Evolutionary conservation across 2,113 vertebrate species (phyloP).

Genomic region (Hemichromis elongatus): DNA sequence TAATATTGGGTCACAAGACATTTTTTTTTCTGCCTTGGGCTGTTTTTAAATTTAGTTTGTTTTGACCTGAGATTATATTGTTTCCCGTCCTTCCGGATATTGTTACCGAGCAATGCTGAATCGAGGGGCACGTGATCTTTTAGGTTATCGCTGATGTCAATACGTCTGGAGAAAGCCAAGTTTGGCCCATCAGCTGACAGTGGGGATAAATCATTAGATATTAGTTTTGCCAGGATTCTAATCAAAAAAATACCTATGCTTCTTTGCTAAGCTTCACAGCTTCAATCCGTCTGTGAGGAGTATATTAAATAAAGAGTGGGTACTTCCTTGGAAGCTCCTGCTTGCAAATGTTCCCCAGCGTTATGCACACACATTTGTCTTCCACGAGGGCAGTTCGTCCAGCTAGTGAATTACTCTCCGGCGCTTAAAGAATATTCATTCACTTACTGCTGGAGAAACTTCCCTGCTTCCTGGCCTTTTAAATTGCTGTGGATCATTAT

Average conservation of each 20-base stretch:
- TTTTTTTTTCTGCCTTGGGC: not conserved
- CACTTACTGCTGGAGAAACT: slow-evolving; percentile 50
- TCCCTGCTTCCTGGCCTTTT: slow-evolving; percentile 48
- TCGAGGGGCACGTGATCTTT: not conserved
- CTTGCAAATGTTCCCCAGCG: slow-evolving; percentile 29
- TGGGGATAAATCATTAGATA: slow-evolving; percentile 27
- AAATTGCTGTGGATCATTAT: slow-evolving; percentile 59
- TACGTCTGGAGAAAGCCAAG: slow-evolving; percentile 1
- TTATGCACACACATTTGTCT: slow-evolving; percentile 61
- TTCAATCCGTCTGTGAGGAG: slow-evolving; percentile 40
- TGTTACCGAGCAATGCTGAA: not conserved
- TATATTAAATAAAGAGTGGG: slow-evolving; percentile 58
- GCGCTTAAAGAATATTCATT: slow-evolving; percentile 59
- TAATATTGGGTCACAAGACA: not conserved
- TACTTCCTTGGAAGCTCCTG: slow-evolving; percentile 16
- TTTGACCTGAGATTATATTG: not conserved
- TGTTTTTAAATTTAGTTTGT: not conserved
- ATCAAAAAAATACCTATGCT: slow-evolving; percentile 55
- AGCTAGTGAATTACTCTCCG: slow-evolving; percentile 53
- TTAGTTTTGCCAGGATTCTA: slow-evolving; percentile 41
- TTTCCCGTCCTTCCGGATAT: not conserved
- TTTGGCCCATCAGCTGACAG: slow-evolving; percentile 15
- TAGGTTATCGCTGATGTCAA: slow-evolving; percentile 17
- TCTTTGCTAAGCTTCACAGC: not conserved
- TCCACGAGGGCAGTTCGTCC: slow-evolving; percentile 43